Percentiles rank a stretch among this genome's conserved stretches.
Conservation (phyloP, 2,797 vertebrate genomes). For the Hylomyscus alleni region DNA sequence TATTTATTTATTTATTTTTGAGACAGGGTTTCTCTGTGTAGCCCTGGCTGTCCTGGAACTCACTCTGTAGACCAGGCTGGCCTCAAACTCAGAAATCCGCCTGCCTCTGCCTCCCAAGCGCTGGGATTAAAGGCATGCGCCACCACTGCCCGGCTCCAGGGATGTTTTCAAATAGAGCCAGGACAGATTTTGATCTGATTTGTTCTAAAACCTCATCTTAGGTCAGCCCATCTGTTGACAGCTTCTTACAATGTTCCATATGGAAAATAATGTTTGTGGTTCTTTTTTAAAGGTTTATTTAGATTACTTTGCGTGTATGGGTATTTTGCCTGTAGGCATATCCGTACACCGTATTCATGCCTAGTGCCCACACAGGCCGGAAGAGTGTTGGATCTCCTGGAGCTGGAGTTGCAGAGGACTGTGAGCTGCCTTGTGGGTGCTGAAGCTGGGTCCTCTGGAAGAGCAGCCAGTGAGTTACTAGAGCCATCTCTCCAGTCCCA, state of each 20-base stretch:
- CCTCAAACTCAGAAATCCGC: no score
- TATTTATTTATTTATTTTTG: no score
- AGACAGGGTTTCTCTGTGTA: no score
- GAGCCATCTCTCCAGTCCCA: not conserved
- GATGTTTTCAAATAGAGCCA: not conserved
- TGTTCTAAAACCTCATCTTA: conserved; percentile 8
- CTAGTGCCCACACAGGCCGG: not conserved
- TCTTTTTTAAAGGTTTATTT: not conserved
- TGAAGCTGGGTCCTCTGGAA: not conserved
- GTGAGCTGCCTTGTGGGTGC: not conserved
- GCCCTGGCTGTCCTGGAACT: no score
- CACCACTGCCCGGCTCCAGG: not conserved
- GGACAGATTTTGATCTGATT: not conserved
- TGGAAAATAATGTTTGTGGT: not conserved
- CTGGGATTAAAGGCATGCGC: no score
- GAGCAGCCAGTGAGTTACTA: not conserved
- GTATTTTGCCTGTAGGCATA: not conserved
- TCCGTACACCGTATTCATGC: not conserved
- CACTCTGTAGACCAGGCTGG: no score
- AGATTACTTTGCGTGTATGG: not conserved
- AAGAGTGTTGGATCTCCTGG: not conserved
- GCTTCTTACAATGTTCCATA: not conserved
- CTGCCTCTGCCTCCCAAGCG: no score
- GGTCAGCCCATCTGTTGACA: not conserved
- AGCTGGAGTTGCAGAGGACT: not conserved